Conservation (phyloP, 1,140 invertebrate genomes). For the Calycopis cecrops region DNA sequence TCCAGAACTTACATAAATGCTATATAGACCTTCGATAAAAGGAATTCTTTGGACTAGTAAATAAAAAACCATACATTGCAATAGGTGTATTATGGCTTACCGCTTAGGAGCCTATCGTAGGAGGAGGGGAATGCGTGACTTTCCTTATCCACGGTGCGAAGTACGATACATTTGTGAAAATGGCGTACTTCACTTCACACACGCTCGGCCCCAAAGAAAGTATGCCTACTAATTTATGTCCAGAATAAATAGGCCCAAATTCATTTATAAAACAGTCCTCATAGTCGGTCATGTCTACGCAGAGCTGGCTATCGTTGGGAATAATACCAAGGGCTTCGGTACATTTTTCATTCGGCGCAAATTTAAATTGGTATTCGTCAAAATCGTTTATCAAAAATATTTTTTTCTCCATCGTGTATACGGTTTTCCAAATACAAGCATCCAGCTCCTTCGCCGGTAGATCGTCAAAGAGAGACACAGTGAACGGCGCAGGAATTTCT, state of each 20-base stretch:
- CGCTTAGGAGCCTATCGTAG: no score
- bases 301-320: constrained; percentile 43
- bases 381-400: constrained; percentile 57
- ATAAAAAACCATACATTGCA: no score
- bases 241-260: constrained; percentile 51
- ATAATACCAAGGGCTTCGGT: constrained; percentile 41
- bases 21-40: no score
- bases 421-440: constrained; percentile 56
- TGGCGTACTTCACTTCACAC: constrained; percentile 48
- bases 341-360: constrained; percentile 29
- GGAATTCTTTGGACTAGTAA: no score
- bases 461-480: constrained; percentile 39
- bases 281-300: constrained; percentile 43
- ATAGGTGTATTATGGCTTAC: no score
- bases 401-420: constrained; percentile 53
- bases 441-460: constrained; percentile 22
- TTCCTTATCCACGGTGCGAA: constrained; percentile 54
- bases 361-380: constrained; percentile 33
- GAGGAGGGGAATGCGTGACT: constrained; percentile 39
- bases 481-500: constrained; percentile 31
- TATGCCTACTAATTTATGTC: constrained; percentile 48
- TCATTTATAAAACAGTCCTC: constrained; percentile 55
- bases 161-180: constrained; percentile 61
- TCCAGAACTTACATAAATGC: no score
- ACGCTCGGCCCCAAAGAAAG: constrained; percentile 44